Evolutionary conservation across 1,140 invertebrate genomes (phyloP), one percentile per base, ranked within the genome.

Genomic region (Pogonus chalceus): DNA sequence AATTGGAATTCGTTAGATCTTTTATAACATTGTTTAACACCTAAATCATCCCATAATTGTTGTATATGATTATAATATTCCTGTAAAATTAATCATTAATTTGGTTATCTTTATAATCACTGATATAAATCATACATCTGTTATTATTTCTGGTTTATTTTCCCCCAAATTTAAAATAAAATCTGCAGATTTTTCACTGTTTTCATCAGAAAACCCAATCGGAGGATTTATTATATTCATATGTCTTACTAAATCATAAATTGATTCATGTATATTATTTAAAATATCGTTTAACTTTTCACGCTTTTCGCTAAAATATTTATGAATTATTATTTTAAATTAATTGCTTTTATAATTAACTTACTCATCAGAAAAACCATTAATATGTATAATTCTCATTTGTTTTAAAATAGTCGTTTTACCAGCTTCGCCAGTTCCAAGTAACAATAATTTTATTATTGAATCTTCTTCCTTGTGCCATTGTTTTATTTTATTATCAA

Each of bases 401-500:
- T 90, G 87, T 63, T 89, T 88, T 14, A 89, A 79, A 35, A 90
- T 87, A 0, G 87, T 90, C 0, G 84, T 86, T 66, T 90, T 90
- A 10, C 82, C 82, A 20, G 81, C 80, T 59, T 84, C 82, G 0
- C 81, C 82, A 0, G 82, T 78, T 37, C 84, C 83, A 2, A 87
- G 64, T 0, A 87, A 67, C 23, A 87, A 66, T 22, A 87, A 69
- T 68, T 85, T 85, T 9, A 83, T 79, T 12, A 43, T 16, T 18
- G 9, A 16, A 9, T 18, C 18, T 18, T 43, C 37, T 12, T 12
- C 37, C 18, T 43, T 43, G 18, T 43, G 37, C 37, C 37, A 43
- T 43, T 12, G 9, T 18, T 12, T 18, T 9, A 43, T 9, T 16
- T 43, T 9, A 4, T 43, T 43, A 18, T 43, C 37, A 43, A 43